Base-by-base conservation (phyloP, 2,888 invertebrate genomes). In the Melangyna quadrimaculata region DNA sequence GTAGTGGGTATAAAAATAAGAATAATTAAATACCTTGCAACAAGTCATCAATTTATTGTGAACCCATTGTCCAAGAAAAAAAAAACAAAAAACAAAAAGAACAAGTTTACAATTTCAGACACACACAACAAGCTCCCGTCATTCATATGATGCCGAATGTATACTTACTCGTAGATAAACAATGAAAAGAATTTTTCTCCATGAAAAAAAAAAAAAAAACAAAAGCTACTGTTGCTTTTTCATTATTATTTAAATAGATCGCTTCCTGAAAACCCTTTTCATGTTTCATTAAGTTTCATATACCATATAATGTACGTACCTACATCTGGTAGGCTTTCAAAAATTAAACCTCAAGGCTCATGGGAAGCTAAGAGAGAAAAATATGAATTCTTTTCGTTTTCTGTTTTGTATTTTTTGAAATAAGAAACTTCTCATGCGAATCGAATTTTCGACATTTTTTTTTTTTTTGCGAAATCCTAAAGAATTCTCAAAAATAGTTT, bases 401-500 rank as follows among this genome's bases (percentile, higher is more conserved):
- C 9, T 37, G 12, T 32, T 32, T 32, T 32, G 9, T 29, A 8
- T 0, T 29, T 29, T 35, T 35, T 12, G 12, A 19, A 48, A 14
- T 1, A 51, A 1, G 24, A 51, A 6, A 1, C 9, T 1, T 24
- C 37, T 51, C 48, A 51, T 48, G 57, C 17, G 65, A 65, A 77
- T 71, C 71, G 81, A 72, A 63, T 48, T 72, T 82, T 73, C 69
- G 61, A 69, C 61, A 72, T 69, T 53, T 61, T 72, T 37, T 35
- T 32, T 12, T 51, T 22, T 0, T 12, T 1, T 1, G 1, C 37
- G 53, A 17, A 43, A 14, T 40, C 32, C 32, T 40, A 22, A 32
- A 70, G 35, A 69, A 78, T 55, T 74, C 29, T 63, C 43, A 53
- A 70, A n/a, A 70, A 75, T 63, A 74, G 45, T 70, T 73, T 82